Percentiles rank a stretch among this genome's conserved stretches.
These are phyloP conservation scores for Caenorhabditis elegans DNA, from an alignment of 1,140 invertebrate genomes.

Conservation along the genomic window WBcel235 BX284606.5:4169001-4169500, in stretches of 20 bases:
- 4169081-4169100: slow-evolving; percentile 20
- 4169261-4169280: background rate
- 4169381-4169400: background rate
- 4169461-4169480: slow-evolving; percentile 7
- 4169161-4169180: slow-evolving; percentile 28
- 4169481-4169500: slow-evolving; percentile 11
- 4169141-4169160: slow-evolving; percentile 32
- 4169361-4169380: background rate
- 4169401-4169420: slow-evolving; percentile 17
- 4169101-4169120: slow-evolving; percentile 18
- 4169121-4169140: slow-evolving; percentile 27
- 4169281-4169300: background rate
- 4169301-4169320: background rate
- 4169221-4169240: background rate
- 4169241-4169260: background rate
- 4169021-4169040: too few relatives aligned
- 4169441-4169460: slow-evolving; percentile 17
- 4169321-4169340: background rate
- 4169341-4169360: slow-evolving; percentile 16
- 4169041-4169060: background rate
- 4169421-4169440: slow-evolving; percentile 16
- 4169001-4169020: slow-evolving; percentile 6
- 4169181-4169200: slow-evolving; percentile 25
- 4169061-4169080: slow-evolving; percentile 24
- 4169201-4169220: slow-evolving; percentile 8